Base-by-base conservation (phyloP, 2,113 vertebrate species). In the Proteles cristata region DNA sequence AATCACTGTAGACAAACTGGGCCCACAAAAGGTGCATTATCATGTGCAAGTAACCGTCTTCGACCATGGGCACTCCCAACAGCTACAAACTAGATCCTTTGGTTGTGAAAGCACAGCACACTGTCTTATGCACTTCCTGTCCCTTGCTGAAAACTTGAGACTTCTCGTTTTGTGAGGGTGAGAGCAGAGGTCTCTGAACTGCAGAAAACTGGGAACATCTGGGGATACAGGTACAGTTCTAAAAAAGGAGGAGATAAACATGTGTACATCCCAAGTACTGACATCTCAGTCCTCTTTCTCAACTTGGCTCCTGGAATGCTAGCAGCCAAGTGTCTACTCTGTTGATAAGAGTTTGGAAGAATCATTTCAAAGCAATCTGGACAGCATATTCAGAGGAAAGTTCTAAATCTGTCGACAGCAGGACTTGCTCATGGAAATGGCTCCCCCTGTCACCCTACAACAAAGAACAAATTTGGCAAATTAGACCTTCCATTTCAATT, bases 341-440 rank as follows among this genome's bases (percentile, higher is more conserved):
- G 11, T 76, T 39, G 48, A 7, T 55, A 63, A 63, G 26, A 11
- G 23, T 79, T 77, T 48, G 53, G 26, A 88, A 79, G 43, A 81
- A 50, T 82, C 35, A 68, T 33, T 53, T 63, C 68, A 53, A 79
- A 80, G 66, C 53, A 93, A 50, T 84, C 53, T 93, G 39, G 31
- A 65, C 7, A 74, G 23, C 19, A 10, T 28, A 80, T 58, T 58
- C 55, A 8, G 33, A 92, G 21, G 28, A 71, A 84, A 92, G 26
- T 79, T 35, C 43, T 45, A 35, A 66, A 28, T 77, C 45, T 43
- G 17, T 23, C 45, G 28, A 55, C 31, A 79, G 82, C 2, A 66
- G n/a, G 6, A 17, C 23, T 55, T 71, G 53, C 88, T 55, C 26
- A 76, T 53, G 55, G 26, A 83, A 83, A 74, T 31, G 4, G 3